These are phyloP conservation scores for Collichthys lucidus DNA, from an alignment of 2,113 vertebrate species.

Conservation along the genomic window DNA sequence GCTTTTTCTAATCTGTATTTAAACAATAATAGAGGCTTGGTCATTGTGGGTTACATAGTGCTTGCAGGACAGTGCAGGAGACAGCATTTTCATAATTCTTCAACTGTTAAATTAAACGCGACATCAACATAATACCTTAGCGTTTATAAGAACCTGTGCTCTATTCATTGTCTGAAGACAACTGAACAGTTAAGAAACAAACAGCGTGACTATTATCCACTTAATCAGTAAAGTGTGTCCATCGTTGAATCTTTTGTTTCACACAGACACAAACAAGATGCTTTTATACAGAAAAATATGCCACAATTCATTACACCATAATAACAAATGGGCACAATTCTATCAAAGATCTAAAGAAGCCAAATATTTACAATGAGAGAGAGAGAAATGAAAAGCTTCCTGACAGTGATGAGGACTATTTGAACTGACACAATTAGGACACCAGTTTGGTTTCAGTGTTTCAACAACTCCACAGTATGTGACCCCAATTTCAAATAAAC, in stretches of 20 bases:
- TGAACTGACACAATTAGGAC: conserved; percentile 69
- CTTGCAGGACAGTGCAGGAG: conserved; percentile 74
- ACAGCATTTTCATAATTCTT: conserved; percentile 56
- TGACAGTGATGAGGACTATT: conserved; percentile 49
- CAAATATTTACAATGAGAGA: conserved; percentile 67
- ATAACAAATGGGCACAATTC: conserved; percentile 51
- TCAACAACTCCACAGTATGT: conserved; percentile 36
- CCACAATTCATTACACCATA: conserved; percentile 55
- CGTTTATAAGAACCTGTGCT: conserved; percentile 52
- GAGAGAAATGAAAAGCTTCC: conserved; percentile 11
- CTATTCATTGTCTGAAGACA: conserved; percentile 46
- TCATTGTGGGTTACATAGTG: conserved; percentile 68
- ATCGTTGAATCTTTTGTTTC: conserved; percentile 36
- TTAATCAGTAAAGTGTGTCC: conserved; percentile 35
- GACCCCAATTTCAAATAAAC: conserved; percentile 57
- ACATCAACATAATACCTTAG: conserved; percentile 66
- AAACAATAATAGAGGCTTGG: conserved; percentile 65
- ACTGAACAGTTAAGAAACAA: conserved; percentile 50
- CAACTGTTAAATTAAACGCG: conserved; percentile 61
- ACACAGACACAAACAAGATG: conserved; percentile 53
- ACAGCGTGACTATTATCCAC: conserved; percentile 51
- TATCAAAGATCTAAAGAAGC: conserved; percentile 53
- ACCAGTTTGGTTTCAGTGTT: conserved; percentile 68
- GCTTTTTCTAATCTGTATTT: conserved; percentile 73
- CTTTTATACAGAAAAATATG: conserved; percentile 62